Evolutionary conservation across 2,797 vertebrate genomes (phyloP), one percentile per base, ranked within the genome.

Genomic region (Cyclura pinguis): DNA sequence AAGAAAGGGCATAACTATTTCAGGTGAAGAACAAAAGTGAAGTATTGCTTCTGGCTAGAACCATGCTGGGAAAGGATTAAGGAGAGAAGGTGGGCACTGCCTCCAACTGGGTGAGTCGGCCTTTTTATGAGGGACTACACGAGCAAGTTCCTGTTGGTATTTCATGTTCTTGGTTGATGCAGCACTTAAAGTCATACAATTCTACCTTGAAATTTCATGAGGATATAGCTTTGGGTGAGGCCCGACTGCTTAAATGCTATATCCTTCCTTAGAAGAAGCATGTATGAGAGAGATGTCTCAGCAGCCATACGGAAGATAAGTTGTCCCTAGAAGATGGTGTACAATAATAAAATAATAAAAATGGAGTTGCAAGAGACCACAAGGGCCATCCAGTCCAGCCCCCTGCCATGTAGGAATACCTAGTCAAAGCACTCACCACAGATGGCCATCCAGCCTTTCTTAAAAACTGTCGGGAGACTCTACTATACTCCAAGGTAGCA

Each of bases 1-100:
- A 72, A 69, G 59, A 92, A 73, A 92, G 73, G 73, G 85, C 73
- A 84, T 10, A 35, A 20, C 32, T 38, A 32, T 87, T 92, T 84
- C 80, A 84, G 85, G 62, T 73, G 80, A 73, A 85, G 55, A 62
- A 8, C 24, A 80, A 80, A 88, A 85, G 32, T 18, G 64, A 84
- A 80, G 22, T 20, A 50, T 59, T 5, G 29, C 73, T 57, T 1
- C 59, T n/a, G 9, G 84, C 50, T 80, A 86, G 27, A 87, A 29
- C 77, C 80, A 35, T 32, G 55, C 74, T 18, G n/a, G 42, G 83
- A 81, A 74, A 80, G 77, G 80, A 91, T 64, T 74, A 81, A 29
- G 18, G 73, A 62, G 52, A 42, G 59, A 38, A 81, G 59, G 42
- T n/a, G 57, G 16, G 22, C 55, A 13, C 13, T n/a, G 42, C 38